phyloP scores from a whole-genome alignment of 2,797 vertebrate genomes.

The Spinus pinus region DNA sequence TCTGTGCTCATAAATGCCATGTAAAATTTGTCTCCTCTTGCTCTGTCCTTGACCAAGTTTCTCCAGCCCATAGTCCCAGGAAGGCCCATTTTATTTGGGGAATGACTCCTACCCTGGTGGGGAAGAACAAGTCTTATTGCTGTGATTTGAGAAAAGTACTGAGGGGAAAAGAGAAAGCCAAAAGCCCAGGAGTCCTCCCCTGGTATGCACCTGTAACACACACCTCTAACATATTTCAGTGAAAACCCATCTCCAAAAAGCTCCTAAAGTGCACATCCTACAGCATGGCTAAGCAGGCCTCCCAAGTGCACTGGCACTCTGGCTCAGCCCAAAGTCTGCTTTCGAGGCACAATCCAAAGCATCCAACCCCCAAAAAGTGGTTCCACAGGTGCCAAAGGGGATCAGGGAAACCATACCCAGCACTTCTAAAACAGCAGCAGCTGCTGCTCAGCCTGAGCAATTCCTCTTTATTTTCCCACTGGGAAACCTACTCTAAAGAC shows the following conservation, averaged over 20 bases:
- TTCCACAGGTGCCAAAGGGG: neutral
- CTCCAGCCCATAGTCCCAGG: neutral
- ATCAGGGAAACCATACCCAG: neutral
- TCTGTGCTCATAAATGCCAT: neutral
- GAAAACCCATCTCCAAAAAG: neutral
- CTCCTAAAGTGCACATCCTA: neutral
- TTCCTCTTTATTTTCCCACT: conserved; percentile 14
- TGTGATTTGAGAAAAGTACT: neutral
- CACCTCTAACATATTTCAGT: neutral
- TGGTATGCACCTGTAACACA: neutral
- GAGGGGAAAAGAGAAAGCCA: neutral
- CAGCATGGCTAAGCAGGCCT: neutral
- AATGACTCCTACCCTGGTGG: neutral
- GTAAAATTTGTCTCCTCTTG: neutral
- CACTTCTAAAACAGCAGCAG: neutral
- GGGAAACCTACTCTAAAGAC: neutral
- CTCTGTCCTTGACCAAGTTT: neutral
- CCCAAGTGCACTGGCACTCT: neutral
- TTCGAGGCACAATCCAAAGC: neutral
- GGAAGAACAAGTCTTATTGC: neutral
- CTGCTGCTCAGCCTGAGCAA: neutral
- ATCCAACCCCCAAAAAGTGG: neutral
- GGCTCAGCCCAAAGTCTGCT: neutral
- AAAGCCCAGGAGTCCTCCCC: neutral
- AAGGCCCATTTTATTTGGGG: neutral